These are phyloP conservation scores for Tauraco hartlaubi DNA, from an alignment of 2,797 vertebrate genomes.

Conservation along the genomic window DNA sequence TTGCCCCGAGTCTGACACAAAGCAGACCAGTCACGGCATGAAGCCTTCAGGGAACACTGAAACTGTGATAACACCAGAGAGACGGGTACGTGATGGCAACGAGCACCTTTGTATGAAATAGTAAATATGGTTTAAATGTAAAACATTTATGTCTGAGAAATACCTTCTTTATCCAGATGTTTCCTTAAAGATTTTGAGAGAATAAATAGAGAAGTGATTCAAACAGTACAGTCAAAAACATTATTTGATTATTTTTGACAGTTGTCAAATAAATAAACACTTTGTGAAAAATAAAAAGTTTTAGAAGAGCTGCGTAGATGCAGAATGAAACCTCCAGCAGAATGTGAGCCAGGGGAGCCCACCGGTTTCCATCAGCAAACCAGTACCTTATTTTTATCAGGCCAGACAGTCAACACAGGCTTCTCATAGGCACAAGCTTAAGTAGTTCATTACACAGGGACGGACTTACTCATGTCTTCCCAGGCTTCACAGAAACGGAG, in stretches of 20 bases:
- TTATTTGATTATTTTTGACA: not conserved
- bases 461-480: not conserved
- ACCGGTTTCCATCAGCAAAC: not conserved
- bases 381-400: not conserved
- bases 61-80: not conserved
- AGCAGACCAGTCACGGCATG: not conserved
- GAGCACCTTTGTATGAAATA: not conserved
- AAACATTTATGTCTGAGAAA: not conserved
- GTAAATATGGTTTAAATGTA: not conserved
- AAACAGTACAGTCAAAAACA: not conserved
- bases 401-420: not conserved
- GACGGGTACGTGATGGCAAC: not conserved
- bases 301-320: not conserved
- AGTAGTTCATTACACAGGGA: not conserved
- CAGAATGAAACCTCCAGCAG: not conserved
- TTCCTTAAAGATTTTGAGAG: not conserved
- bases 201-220: not conserved
- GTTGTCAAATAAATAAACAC: conserved; percentile 1
- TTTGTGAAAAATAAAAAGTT: not conserved
- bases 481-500: not conserved
- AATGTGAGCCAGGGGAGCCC: not conserved
- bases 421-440: not conserved
- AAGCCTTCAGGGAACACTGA: not conserved
- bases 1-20: not conserved
- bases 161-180: not conserved